Conservation (phyloP, 2,113 vertebrate species). For the pig (Sus scrofa) region DNA sequence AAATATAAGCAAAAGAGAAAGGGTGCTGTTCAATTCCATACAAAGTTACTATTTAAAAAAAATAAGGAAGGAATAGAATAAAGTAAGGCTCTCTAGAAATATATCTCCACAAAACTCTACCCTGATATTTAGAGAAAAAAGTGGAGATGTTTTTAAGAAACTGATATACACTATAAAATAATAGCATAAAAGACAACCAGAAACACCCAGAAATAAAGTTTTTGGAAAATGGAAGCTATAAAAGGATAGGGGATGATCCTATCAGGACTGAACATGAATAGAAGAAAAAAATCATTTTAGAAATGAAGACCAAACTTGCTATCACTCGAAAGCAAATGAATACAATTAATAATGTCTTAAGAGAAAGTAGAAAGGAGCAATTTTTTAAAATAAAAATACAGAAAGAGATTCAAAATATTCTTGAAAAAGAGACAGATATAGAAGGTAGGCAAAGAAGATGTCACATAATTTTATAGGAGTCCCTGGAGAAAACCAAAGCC, state of each 20-base stretch:
- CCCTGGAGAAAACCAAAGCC: neutral
- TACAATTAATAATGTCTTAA: neutral
- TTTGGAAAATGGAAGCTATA: neutral
- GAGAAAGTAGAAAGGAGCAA: neutral
- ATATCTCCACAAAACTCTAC: neutral
- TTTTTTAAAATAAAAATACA: neutral
- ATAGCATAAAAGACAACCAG: neutral
- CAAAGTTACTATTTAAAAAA: neutral
- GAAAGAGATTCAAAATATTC: neutral
- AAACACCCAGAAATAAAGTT: neutral
- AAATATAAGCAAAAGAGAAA: neutral
- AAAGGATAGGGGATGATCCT: neutral
- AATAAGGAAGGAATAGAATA: neutral
- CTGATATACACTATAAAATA: neutral
- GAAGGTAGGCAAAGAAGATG: neutral
- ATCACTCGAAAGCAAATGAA: neutral
- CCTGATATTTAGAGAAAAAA: neutral
- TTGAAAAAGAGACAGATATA: neutral
- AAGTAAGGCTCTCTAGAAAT: neutral
- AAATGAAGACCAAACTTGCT: conserved; percentile 13
- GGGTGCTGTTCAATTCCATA: neutral
- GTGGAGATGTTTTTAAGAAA: neutral
- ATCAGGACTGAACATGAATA: neutral
- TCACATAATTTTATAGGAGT: neutral
- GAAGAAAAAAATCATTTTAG: neutral